These are phyloP conservation scores for Beaufortia kweichowensis DNA, from an alignment of 2,113 vertebrate species.

Conservation along the genomic window DNA sequence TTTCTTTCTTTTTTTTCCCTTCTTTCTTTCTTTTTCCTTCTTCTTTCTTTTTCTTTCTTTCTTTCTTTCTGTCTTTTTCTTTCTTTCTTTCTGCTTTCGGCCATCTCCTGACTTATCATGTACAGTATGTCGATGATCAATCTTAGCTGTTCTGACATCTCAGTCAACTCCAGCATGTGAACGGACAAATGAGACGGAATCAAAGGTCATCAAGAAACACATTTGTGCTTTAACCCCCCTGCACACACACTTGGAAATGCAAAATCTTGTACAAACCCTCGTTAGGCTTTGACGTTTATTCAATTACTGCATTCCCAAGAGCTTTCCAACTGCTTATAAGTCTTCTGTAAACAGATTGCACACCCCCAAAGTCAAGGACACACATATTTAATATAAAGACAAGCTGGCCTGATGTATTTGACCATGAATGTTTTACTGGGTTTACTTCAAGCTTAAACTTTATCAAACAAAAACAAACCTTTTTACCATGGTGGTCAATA, in stretches of 20 bases:
- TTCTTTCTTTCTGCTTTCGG: not conserved
- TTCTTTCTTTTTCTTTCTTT: no score
- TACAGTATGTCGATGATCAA: not conserved
- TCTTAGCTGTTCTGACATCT: not conserved
- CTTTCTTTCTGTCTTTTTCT: not conserved
- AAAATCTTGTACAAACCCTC: conserved; percentile 1
- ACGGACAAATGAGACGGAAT: conserved; percentile 16
- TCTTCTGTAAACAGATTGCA: not conserved
- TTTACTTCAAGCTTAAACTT: conserved; percentile 17
- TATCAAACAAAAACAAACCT: not conserved
- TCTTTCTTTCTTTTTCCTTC: not conserved
- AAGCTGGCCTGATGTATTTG: not conserved
- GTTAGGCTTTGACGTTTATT: conserved; percentile 46
- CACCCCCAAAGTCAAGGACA: conserved; percentile 14
- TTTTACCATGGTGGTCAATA: not conserved
- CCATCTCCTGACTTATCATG: not conserved
- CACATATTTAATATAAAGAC: conserved; percentile 8
- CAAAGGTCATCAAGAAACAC: conserved; percentile 16
- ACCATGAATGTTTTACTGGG: conserved; percentile 31
- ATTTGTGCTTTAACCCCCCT: conserved; percentile 16
- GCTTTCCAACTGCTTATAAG: not conserved
- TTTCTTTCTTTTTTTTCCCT: no score
- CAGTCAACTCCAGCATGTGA: not conserved
- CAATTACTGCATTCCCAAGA: conserved; percentile 35
- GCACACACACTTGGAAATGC: conserved; percentile 9